Conservation (phyloP, 2,797 vertebrate genomes). For the Notoglanidium macrostoma region DNA sequence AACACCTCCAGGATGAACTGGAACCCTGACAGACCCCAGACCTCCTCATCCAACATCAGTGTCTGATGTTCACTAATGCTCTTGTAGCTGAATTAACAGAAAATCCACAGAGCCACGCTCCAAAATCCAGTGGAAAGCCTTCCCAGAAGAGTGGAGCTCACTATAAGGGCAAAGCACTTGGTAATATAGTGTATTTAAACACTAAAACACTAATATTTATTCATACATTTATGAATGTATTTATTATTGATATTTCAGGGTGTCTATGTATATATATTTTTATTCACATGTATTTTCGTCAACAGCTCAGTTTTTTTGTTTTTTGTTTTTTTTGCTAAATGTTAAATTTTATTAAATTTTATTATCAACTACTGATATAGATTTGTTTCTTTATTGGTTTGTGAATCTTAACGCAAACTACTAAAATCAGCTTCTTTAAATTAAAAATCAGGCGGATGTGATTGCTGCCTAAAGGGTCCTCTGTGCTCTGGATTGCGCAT, state of each 20-base stretch:
- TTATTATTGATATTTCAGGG: background rate
- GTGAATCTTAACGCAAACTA: background rate
- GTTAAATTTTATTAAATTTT: background rate
- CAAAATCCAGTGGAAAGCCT: background rate
- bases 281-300: background rate
- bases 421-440: too few relatives aligned
- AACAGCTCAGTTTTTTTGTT: background rate
- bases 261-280: background rate
- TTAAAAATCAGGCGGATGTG: conserved; percentile 8
- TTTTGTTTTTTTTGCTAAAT: too few relatives aligned
- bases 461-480: background rate
- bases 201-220: too few relatives aligned
- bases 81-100: background rate
- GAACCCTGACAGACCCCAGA: background rate
- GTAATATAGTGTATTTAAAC: background rate
- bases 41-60: background rate
- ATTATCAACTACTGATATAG: background rate
- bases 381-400: background rate
- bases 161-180: background rate
- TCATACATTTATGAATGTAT: background rate
- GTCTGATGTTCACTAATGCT: background rate
- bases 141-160: background rate
- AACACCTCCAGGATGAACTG: background rate
- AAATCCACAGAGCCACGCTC: background rate
- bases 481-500: background rate